These are phyloP conservation scores for Albula goreensis DNA, from an alignment of 2,113 vertebrate genomes.

Conservation along the genomic window DNA sequence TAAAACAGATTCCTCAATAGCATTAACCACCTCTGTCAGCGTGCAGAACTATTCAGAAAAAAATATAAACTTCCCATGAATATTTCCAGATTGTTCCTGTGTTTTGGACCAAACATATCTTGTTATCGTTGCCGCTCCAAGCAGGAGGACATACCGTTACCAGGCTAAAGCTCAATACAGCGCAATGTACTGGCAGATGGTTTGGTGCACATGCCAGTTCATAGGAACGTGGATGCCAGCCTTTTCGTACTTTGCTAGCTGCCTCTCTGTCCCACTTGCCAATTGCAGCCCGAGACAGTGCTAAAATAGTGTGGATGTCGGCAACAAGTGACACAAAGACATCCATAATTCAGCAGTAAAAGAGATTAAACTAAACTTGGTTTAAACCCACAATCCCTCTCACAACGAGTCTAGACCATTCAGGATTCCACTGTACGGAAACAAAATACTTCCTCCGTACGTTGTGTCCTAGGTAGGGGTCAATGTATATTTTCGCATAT, in stretches of 20 bases:
- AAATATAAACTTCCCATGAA: background rate
- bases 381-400: background rate
- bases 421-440: background rate
- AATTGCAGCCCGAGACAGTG: background rate
- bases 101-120: background rate
- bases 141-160: background rate
- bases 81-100: background rate
- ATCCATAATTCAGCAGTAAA: background rate
- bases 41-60: background rate
- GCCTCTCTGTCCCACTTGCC: background rate
- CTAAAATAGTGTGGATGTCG: background rate
- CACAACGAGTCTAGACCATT: background rate
- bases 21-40: background rate
- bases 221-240: background rate
- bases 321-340: background rate
- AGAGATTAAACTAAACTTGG: background rate
- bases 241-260: background rate
- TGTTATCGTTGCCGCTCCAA: background rate
- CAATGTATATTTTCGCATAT: background rate
- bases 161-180: background rate
- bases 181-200: background rate
- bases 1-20: background rate
- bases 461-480: background rate
- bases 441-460: background rate
- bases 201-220: background rate